Percentiles rank a stretch among this genome's conserved stretches.
Conservation (phyloP, 2,797 vertebrate species). For the Anniella stebbinsi region DNA sequence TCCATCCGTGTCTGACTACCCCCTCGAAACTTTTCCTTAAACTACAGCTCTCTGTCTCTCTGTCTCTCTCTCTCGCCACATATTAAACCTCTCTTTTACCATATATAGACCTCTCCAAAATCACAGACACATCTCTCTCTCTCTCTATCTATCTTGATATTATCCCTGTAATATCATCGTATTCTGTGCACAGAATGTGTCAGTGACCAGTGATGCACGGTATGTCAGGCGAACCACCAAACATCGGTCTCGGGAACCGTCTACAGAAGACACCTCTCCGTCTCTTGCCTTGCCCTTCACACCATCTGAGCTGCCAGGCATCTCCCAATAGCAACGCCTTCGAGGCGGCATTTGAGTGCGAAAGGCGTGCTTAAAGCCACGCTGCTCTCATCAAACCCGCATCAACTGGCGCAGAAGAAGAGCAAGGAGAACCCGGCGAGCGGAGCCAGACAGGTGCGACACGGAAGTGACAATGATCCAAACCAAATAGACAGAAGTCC, state of each 20-base stretch:
- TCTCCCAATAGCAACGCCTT: slow-evolving; percentile 25
- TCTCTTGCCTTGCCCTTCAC: neutral
- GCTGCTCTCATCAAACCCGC: neutral
- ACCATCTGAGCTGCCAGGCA: neutral
- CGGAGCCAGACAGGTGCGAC: neutral
- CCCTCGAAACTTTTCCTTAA: neutral
- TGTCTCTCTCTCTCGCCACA: neutral
- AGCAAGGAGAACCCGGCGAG: neutral
- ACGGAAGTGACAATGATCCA: neutral
- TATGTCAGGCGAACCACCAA: neutral
- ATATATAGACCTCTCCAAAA: too few species aligned
- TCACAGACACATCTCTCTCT: neutral
- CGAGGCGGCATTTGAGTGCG: neutral
- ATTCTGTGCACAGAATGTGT: too few species aligned
- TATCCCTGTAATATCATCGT: too few species aligned
- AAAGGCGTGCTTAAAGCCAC: slow-evolving; percentile 28
- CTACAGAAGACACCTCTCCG: neutral
- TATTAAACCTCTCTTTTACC: too few species aligned
- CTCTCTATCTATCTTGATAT: too few species aligned
- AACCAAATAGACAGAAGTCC: too few species aligned
- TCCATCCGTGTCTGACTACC: neutral
- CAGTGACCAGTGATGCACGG: too few species aligned
- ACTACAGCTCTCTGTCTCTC: neutral
- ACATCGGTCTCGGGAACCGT: neutral
- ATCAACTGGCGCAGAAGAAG: neutral